Base-by-base conservation (phyloP, 2,888 invertebrate genomes). In the Apamea anceps region DNA sequence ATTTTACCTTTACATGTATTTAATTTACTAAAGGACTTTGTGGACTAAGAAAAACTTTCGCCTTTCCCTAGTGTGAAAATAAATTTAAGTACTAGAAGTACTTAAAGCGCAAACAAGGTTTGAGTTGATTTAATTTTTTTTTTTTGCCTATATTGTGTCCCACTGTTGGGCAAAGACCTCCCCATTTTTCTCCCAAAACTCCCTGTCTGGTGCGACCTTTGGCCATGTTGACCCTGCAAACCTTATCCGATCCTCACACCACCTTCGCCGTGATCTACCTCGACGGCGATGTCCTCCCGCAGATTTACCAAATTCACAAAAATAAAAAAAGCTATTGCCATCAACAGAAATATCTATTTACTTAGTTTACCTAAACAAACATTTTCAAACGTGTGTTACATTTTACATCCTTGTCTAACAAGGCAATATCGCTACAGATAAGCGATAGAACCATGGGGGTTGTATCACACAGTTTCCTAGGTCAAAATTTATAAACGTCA, bases 391-490 rank as follows among this genome's bases (percentile, higher is more conserved):
- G 6, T 21, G 62, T 74, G 74, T 77, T 76, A 77, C 8, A 72
- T 79, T 70, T 68, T 28, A 70, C 82, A 84, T 77, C 85, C 81
- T 75, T 82, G 62, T 70, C 28, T 48, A 37, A 79, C 72, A 80
- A 32, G 63, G 74, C 60, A 79, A 71, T 81, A 75, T 74, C 13
- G 67, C 73, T 21, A 82, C 60, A 48, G 81, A 77, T 77, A 67
- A 68, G 66, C 73, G 70, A 79, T 79, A 78, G 67, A 60, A 65
- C 21, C 75, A 70, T 71, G 70, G 77, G 67, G 75, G 28, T 12
- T 54, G n/a, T 70, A 75, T 25, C 74, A 76, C 73, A 81, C 62
- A 72, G 76, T 86, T 89, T 84, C 7, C 4, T 42, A n/a, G 42
- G 37, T 4, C n/a, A 18, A n/a, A 7, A 42, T 62, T 7, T 60